phyloP scores from a whole-genome alignment of 2,113 vertebrate genomes.

The Coptodon rendalli region DNA sequence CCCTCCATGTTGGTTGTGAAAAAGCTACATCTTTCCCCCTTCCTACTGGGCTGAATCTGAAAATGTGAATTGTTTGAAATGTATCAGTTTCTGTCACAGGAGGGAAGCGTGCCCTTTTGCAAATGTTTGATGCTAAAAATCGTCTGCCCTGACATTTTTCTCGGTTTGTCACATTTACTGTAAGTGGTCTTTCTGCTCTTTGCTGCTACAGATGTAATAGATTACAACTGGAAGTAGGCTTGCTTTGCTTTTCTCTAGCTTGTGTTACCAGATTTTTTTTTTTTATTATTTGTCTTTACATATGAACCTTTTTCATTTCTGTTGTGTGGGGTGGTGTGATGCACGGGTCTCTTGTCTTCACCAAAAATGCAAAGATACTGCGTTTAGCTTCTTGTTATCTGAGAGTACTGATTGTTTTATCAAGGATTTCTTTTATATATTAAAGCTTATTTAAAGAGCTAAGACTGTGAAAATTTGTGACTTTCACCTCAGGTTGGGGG shows the following conservation, averaged over 20 bases:
- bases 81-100: background rate
- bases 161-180: background rate
- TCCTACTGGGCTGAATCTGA: background rate
- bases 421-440: conserved; percentile 86
- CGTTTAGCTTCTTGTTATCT: conserved; percentile 53
- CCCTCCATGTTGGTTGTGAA: conserved; percentile 24
- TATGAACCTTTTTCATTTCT: conserved; percentile 16
- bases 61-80: conserved; percentile 46
- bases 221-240: conserved; percentile 36
- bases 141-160: conserved; percentile 14
- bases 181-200: background rate
- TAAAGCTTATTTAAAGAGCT: conserved; percentile 75
- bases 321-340: conserved; percentile 25
- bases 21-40: background rate
- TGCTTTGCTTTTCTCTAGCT: conserved; percentile 52
- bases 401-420: conserved; percentile 81
- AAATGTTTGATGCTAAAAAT: conserved; percentile 22
- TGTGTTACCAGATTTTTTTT: background rate
- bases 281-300: background rate
- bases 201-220: background rate
- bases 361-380: background rate
- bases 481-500: background rate
- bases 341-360: conserved; percentile 1
- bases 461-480: background rate
- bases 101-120: background rate